These are phyloP conservation scores for Lophius americanus DNA, from an alignment of 2,797 vertebrate species.

Conservation along the genomic window DNA sequence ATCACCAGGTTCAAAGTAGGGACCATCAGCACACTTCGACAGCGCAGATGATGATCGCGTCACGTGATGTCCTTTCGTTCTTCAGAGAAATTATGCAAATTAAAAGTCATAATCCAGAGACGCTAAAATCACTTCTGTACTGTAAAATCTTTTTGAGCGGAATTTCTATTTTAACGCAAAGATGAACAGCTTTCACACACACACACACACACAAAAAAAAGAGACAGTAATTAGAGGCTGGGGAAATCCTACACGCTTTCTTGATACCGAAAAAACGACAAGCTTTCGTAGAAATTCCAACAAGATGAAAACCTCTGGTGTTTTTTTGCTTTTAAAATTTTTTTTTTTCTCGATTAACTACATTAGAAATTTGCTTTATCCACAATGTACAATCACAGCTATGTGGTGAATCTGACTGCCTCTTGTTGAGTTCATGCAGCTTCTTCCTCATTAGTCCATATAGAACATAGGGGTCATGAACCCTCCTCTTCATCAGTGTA, in stretches of 20 bases:
- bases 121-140: neutral
- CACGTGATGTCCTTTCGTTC: slow-evolving; percentile 24
- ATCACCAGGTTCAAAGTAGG: slow-evolving; percentile 50
- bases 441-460: slow-evolving; percentile 70
- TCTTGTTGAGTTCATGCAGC: slow-evolving; percentile 43
- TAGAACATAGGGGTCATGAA: slow-evolving; percentile 53
- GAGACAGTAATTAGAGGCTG: slow-evolving; percentile 35
- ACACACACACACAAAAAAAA: slow-evolving; percentile 7
- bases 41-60: no score
- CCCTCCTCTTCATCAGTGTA: slow-evolving; percentile 57
- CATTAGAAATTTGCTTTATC: slow-evolving; percentile 7
- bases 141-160: neutral
- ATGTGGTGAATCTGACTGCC: slow-evolving; percentile 21
- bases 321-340: slow-evolving; percentile 11
- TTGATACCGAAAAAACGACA: slow-evolving; percentile 31
- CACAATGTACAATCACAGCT: neutral
- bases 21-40: slow-evolving; percentile 8
- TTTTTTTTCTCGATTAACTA: slow-evolving; percentile 12
- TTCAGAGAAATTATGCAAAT: slow-evolving; percentile 42
- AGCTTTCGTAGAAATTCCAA: slow-evolving; percentile 24
- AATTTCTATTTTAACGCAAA: slow-evolving; percentile 15
- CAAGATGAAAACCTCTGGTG: slow-evolving; percentile 6
- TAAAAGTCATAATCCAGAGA: slow-evolving; percentile 21
- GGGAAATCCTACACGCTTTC: slow-evolving; percentile 19
- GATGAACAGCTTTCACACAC: slow-evolving; percentile 32